Evolutionary conservation across 1,140 invertebrate species (phyloP).

Genomic region (Geopemphigus sp.): DNA sequence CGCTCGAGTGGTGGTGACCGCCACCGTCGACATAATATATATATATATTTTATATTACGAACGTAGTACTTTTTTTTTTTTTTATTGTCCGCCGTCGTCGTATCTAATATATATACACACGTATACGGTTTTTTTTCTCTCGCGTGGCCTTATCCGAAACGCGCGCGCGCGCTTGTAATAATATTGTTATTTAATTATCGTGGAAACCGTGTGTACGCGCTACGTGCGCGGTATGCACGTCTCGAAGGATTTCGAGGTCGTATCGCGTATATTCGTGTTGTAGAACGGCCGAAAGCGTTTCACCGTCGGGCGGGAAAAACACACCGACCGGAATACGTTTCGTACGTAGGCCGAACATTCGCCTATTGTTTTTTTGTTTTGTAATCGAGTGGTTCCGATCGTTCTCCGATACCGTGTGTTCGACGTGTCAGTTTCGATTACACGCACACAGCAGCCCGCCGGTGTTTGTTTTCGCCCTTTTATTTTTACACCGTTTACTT

Average conservation of each 20-base stretch:
- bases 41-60: not conserved
- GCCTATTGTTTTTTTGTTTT: too few species aligned
- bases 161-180: not conserved
- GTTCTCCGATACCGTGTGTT: too few species aligned
- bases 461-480: too few species aligned
- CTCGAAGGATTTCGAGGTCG: constrained; percentile 22
- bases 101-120: not conserved
- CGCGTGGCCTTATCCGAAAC: constrained; percentile 4
- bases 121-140: not conserved
- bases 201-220: not conserved
- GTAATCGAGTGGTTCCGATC: too few species aligned
- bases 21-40: constrained; percentile 1
- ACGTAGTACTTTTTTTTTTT: constrained; percentile 21
- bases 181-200: constrained; percentile 22
- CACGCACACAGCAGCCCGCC: too few species aligned
- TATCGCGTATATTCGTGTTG: not conserved
- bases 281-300: not conserved
- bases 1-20: constrained; percentile 9
- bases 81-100: not conserved
- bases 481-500: too few species aligned
- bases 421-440: too few species aligned
- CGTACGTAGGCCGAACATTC: too few species aligned
- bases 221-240: not conserved
- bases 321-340: too few species aligned
- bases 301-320: too few species aligned